phyloP scores from a whole-genome alignment of 2,888 invertebrate species.

The Laothoe populi region DNA sequence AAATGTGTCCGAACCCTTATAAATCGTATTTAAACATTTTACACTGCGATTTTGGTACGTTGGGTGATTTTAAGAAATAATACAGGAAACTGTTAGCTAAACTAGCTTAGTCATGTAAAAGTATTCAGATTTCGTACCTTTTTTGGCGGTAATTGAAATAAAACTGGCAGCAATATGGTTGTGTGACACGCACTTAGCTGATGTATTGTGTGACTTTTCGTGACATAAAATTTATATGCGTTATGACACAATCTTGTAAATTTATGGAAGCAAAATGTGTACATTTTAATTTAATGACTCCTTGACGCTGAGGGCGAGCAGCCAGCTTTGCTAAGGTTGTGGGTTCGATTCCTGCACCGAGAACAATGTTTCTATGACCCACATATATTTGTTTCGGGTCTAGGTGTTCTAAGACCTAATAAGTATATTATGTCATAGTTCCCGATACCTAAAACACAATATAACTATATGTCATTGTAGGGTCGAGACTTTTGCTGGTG shows the following conservation, averaged over 20 bases:
- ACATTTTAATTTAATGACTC: too few relatives aligned
- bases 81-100: slow-evolving; percentile 22
- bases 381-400: too few relatives aligned
- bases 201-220: slow-evolving; percentile 58
- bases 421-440: too few relatives aligned
- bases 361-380: too few relatives aligned
- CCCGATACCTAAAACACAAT: too few relatives aligned
- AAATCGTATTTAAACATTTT: slow-evolving; percentile 4
- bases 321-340: too few relatives aligned
- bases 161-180: slow-evolving; percentile 61
- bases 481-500: too few relatives aligned
- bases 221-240: slow-evolving; percentile 53
- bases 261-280: not conserved
- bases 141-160: slow-evolving; percentile 67
- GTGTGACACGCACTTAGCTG: slow-evolving; percentile 59
- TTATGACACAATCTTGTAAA: not conserved
- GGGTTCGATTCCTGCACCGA: too few relatives aligned
- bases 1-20: not conserved
- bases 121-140: slow-evolving; percentile 43
- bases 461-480: too few relatives aligned
- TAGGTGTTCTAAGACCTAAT: too few relatives aligned
- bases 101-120: slow-evolving; percentile 48
- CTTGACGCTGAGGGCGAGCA: too few relatives aligned
- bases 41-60: not conserved
- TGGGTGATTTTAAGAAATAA: not conserved